Base-by-base conservation (phyloP, 2,113 vertebrate species). In the Egretta garzetta region DNA sequence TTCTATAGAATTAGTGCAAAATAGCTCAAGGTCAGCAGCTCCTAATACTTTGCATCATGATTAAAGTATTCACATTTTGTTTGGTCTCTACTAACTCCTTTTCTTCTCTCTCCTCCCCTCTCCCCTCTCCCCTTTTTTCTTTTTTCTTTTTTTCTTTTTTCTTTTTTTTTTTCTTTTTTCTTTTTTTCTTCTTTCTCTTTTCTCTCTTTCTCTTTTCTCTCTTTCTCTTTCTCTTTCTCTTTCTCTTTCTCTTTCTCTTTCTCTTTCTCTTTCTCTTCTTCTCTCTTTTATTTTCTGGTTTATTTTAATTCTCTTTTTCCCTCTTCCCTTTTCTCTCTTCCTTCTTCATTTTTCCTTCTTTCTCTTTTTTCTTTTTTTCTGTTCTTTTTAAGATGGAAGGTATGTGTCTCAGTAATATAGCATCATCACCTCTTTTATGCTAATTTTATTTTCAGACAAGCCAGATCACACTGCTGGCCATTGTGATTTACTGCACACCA, bases 1-100 rank as follows among this genome's bases (percentile, higher is more conserved):
- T 94, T 98, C 88, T 83, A 55, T 49, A 82, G 95, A 89, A 93
- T 93, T 91, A 95, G 75, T 90, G 83, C 76, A 93, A 98, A 98
- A 96, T 95, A 97, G 79, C 26, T 60, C 55, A 88, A 95, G 82
- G 92, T 96, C 94, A 82, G 50, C 84, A 94, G 66, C 62, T 88
- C 62, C 64, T 77, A 88, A 18, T 80, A 86, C 45, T 96, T 97
- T 97, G 96, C 86, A 95, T 96, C 70, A 93, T 68, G 33, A 96
- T 96, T 90, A 82, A 97, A 97, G 68, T 95, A 96, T 95, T 96
- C 27, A 66, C 84, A 59, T 93, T 5, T 28, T 71, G 26, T 79
- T 56, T 70, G 62, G 32, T 80, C 73, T 76, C 53, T 72, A 52
- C 94, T 79, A 66, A 67, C 52, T 92, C 85, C 52, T 47, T 37